Conservation (phyloP, 2,797 vertebrate species). For the Epinephelus coioides region DNA sequence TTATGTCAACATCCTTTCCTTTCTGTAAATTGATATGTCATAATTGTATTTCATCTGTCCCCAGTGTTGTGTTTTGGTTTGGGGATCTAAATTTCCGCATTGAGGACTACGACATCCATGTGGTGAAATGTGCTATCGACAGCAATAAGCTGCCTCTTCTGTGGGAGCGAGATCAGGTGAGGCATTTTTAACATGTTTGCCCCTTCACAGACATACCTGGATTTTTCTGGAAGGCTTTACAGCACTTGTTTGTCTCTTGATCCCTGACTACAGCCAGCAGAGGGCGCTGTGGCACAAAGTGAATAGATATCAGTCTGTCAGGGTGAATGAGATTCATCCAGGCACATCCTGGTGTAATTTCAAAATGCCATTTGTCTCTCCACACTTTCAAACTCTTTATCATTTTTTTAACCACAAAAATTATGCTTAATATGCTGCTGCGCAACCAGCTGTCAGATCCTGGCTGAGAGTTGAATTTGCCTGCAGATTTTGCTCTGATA, state of each 20-base stretch:
- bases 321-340: neutral
- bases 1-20: neutral
- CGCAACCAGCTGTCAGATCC: too few relatives aligned
- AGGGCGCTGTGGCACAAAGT: constrained; percentile 41
- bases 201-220: neutral
- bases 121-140: constrained; percentile 96
- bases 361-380: too few relatives aligned
- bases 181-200: constrained; percentile 18
- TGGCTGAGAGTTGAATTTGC: too few relatives aligned
- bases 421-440: too few relatives aligned
- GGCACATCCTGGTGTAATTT: too few relatives aligned
- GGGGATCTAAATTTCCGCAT: constrained; percentile 99
- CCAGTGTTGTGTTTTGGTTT: constrained; percentile 97
- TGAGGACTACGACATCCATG: constrained; percentile 95
- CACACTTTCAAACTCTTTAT: too few relatives aligned
- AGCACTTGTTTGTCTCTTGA: constrained; percentile 28
- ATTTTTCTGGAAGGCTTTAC: constrained; percentile 35
- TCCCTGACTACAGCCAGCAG: constrained; percentile 58
- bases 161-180: constrained; percentile 98
- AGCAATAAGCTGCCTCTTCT: constrained; percentile 93
- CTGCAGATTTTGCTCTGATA: too few relatives aligned
- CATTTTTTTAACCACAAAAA: too few relatives aligned
- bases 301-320: neutral
- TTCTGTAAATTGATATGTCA: neutral
- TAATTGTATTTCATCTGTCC: constrained; percentile 17